Base-by-base conservation (phyloP, 2,113 vertebrate species). In the Pachypanchax playfairii region DNA sequence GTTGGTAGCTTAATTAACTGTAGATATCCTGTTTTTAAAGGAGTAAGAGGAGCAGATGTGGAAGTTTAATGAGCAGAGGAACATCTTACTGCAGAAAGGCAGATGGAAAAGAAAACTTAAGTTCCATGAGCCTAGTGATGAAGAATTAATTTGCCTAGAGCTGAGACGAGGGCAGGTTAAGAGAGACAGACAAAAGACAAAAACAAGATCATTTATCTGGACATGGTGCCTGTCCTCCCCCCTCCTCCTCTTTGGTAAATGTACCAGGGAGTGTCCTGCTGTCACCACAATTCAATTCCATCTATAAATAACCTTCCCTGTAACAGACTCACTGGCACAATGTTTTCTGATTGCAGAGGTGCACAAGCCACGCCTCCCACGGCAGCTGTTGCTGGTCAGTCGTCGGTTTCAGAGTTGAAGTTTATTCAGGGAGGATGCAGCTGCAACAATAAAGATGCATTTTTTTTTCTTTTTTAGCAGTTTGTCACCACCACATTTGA, bases 221-320 rank as follows among this genome's bases (percentile, higher is more conserved):
- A 48, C 31, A 59, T 31, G 59, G 64, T 59, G 65, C 65, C 62
- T 72, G 65, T 83, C 65, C 65, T 73, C 78, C 71, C 60, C 72
- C 68, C 9, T 59, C 75, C 64, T 8, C 59, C 73, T 31, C 18
- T 46, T 53, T 48, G 59, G 72, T 77, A 61, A 80, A 80, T 36
- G 72, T 73, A 71, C 58, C 33, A 26, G 78, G 29, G 72, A 62
- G 55, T 41, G 44, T 79, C 73, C 75, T 65, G 64, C 73, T 18
- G 61, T 70, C 69, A 15, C 83, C 77, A 70, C 83, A 87, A 87
- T 85, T 77, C 76, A 86, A 80, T 85, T 79, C 43, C 55, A 17
- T 78, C 86, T 88, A 89, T 85, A 89, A 90, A 90, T 90, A 89
- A 83, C 86, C 76, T 71, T 77, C 62, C 83, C 62, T 54, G 68